Evolutionary conservation across 2,113 vertebrate species (phyloP).

Genomic region (Heterotilapia buettikoferi): DNA sequence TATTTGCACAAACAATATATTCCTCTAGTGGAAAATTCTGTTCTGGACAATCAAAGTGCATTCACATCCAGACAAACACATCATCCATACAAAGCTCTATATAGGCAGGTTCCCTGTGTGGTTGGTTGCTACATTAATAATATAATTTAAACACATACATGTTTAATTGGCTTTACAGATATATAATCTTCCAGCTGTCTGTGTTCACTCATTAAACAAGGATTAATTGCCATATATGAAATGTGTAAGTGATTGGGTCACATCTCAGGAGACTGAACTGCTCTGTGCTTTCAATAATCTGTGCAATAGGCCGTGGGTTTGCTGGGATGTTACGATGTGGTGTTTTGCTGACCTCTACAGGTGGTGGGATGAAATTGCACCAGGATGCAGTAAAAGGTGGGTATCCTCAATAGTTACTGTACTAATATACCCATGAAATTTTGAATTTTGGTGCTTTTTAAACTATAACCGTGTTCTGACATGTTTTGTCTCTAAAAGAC

Average conservation of each 20-base stretch:
- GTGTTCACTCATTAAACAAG: background rate
- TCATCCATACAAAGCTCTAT: background rate
- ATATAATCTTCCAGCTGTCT: background rate
- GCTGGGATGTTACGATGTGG: background rate
- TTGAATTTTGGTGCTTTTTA: background rate
- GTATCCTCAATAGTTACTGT: background rate
- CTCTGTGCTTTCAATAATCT: background rate
- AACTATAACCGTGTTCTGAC: background rate
- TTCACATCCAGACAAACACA: background rate
- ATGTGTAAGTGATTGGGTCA: background rate
- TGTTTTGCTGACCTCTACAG: slow-evolving; percentile 36
- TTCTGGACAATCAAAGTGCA: background rate
- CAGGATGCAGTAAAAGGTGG: fast-evolving
- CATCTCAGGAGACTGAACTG: background rate
- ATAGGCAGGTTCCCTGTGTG: background rate
- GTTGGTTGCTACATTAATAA: background rate
- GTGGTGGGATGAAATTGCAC: background rate
- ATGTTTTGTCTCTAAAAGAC: background rate
- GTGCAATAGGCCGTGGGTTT: background rate
- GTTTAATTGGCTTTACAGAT: background rate
- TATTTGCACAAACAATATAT: background rate
- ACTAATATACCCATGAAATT: background rate
- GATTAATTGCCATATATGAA: background rate
- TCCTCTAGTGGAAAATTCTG: background rate
- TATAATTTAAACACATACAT: background rate